A percentile compares a stretch with the other conserved stretches of the same genome.
phyloP scores from a whole-genome alignment of 2,888 invertebrate species.

The Azorinus chamasolen region DNA sequence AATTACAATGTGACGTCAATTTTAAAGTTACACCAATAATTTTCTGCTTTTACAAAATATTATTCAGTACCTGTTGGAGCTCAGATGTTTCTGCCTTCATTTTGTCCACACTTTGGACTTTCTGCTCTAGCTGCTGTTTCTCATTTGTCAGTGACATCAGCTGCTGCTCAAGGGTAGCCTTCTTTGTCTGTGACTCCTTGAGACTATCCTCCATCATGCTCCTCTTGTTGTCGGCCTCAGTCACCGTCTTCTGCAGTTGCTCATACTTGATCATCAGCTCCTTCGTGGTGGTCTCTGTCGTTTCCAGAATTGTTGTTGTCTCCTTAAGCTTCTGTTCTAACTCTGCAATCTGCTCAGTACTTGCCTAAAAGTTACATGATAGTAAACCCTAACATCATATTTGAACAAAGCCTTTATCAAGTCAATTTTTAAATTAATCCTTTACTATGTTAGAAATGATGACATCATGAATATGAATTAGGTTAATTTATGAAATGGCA shows the following conservation, averaged over 20 bases:
- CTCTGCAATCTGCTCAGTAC: conserved; percentile 28
- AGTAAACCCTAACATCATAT: no score
- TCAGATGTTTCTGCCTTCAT: background rate
- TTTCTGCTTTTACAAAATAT: no score
- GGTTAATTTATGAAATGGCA: no score
- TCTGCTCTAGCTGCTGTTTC: conserved; percentile 33
- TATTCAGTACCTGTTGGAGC: background rate
- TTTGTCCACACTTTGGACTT: conserved; percentile 3
- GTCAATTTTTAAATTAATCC: no score
- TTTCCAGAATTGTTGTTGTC: conserved; percentile 21
- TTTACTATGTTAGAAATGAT: no score
- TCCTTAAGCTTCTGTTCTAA: conserved; percentile 57
- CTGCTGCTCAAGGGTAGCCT: conserved; percentile 28
- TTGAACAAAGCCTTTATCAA: no score
- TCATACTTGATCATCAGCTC: conserved; percentile 41
- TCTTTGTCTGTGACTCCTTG: conserved; percentile 33
- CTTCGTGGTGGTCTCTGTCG: background rate
- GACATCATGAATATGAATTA: no score
- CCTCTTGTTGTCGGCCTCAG: conserved; percentile 29
- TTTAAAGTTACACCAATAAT: no score
- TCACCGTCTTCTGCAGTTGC: conserved; percentile 32
- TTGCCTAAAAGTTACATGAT: conserved; percentile 20
- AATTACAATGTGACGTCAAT: no score
- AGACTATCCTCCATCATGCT: background rate
- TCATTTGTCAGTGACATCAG: conserved; percentile 11